Conservation (phyloP, 2,113 vertebrate genomes). For the Elachura formosa region DNA sequence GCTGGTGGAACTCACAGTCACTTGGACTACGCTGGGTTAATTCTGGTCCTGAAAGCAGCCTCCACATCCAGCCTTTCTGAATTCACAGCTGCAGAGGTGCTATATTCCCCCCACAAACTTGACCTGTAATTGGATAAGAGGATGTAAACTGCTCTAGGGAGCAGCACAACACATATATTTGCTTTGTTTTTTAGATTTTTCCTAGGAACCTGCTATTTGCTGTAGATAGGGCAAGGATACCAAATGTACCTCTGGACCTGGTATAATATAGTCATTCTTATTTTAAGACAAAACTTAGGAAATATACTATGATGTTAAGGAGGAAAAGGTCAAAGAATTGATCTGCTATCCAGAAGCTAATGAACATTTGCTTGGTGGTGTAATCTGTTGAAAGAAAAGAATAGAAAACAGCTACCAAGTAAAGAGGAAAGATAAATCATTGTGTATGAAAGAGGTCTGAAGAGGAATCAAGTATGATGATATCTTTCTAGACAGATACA, state of each 20-base stretch:
- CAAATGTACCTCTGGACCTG: background rate
- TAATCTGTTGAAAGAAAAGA: background rate
- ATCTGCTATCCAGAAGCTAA: background rate
- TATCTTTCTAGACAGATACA: background rate
- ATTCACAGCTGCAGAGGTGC: background rate
- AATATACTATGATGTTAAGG: background rate
- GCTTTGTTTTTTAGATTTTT: background rate
- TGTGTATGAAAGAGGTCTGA: background rate
- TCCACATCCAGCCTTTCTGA: background rate
- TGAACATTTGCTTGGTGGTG: background rate
- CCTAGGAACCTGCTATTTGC: background rate
- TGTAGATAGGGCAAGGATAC: background rate
- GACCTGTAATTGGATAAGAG: background rate
- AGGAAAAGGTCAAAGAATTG: background rate
- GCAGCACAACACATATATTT: background rate
- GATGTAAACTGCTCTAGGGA: background rate
- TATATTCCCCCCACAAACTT: background rate
- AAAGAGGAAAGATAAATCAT: background rate
- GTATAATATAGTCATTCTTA: background rate
- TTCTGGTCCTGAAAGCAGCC: background rate
- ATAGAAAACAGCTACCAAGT: background rate
- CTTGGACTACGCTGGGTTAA: background rate
- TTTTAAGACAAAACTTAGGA: background rate
- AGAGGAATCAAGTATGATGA: background rate
- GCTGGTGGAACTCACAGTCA: background rate